Evolutionary conservation across 2,888 invertebrate genomes (phyloP), one percentile per base, ranked within the genome.

Genomic region (Phengaris alcon): DNA sequence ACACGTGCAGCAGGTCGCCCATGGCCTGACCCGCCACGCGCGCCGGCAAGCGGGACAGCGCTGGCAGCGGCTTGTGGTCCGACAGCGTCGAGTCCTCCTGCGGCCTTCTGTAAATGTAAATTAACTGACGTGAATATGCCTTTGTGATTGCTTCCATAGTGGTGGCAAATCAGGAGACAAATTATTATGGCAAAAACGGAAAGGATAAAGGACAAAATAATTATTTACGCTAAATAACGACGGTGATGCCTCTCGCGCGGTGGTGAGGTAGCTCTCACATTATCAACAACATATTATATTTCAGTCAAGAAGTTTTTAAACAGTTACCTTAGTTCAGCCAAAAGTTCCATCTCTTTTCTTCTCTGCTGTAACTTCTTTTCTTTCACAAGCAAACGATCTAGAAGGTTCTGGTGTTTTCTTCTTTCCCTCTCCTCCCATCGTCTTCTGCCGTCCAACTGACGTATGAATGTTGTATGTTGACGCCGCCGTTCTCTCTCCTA

Each of bases 1-100:
- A 97, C n/a, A 98, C 97, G 96, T 99, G 99, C 44, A 99, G 93
- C 68, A 97, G 94, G 88, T 99, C 97, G 0, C 97, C 97, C 93
- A 98, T 97, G 0, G 98, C 98, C 85, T 97, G 96, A 0, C 98
- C 98, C 0, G 97, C 94, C 74, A 99, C 91, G 84, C 96, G 95
- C 75, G 97, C 97, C 0, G 96, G 95, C 81, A 99, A 95, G 80
- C 98, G 94, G 75, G 96, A 95, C 75, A 97, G 91, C 5, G 95
- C 93, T 0, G 97, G 97, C 78, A 97, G 89, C 0, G 95, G 90
- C 84, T 95, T 95, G 83, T 96, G 96, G 83, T 97, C 96, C 74
- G 95, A 94, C 15, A 99, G 90, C 80, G 98, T 97, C 83, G 98
- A 96, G 87, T 99, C 99, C 88, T 99, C 99, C 82, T 97, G 96